Evolutionary conservation across 2,888 invertebrate species (phyloP).

Genomic region (Callinectes sapidus): DNA sequence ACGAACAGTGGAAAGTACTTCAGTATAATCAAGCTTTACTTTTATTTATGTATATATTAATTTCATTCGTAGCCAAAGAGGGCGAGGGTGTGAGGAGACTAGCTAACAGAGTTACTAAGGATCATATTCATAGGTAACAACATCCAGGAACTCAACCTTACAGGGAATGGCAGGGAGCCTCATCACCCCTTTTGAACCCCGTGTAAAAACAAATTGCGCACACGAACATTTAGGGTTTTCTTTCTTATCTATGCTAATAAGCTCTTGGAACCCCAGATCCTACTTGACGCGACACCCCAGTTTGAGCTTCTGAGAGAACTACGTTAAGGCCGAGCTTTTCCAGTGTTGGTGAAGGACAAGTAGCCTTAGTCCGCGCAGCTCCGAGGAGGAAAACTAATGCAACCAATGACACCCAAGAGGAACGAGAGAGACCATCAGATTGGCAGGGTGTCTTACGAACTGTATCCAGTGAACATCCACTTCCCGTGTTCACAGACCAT

Average conservation of each 20-base stretch:
- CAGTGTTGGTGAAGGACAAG: slow-evolving; percentile 43
- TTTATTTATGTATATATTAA: slow-evolving; percentile 35
- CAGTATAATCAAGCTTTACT: slow-evolving; percentile 25
- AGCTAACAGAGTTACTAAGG: slow-evolving; percentile 41
- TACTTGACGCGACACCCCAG: slow-evolving; percentile 54
- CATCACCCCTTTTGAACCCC: slow-evolving; percentile 41
- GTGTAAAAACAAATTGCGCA: slow-evolving; percentile 42
- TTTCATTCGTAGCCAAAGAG: slow-evolving; percentile 4
- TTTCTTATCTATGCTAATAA: slow-evolving; percentile 63
- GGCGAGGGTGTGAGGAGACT: slow-evolving; percentile 32
- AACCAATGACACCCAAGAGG: not conserved
- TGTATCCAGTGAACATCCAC: not conserved
- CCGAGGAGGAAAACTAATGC: slow-evolving; percentile 24
- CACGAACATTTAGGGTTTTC: slow-evolving; percentile 43
- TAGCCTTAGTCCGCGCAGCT: slow-evolving; percentile 33
- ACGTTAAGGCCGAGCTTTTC: slow-evolving; percentile 57
- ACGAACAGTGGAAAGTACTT: slow-evolving; percentile 28
- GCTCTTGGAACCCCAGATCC: slow-evolving; percentile 57
- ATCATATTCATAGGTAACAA: slow-evolving; percentile 47
- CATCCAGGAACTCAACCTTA: slow-evolving; percentile 57
- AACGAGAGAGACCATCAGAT: slow-evolving; percentile 39
- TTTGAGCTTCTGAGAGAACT: slow-evolving; percentile 59
- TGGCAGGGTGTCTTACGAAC: not conserved
- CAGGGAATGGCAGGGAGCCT: slow-evolving; percentile 52
- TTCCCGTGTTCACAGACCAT: slow-evolving; percentile 8